Evolutionary conservation across 2,888 invertebrate genomes (phyloP).

Genomic region (Noctua fimbriata): DNA sequence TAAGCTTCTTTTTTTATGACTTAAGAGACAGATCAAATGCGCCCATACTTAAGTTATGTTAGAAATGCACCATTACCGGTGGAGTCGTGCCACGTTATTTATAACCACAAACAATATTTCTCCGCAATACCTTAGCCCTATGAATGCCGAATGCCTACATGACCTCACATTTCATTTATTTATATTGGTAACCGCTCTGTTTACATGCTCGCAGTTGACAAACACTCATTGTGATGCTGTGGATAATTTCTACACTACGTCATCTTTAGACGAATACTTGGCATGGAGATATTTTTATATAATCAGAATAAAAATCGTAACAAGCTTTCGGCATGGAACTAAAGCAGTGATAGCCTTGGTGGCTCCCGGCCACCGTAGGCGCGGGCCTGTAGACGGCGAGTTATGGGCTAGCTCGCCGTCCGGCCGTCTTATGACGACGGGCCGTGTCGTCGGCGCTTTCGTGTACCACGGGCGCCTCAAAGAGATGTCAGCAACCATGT

Average conservation of each 20-base stretch:
- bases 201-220: conserved; percentile 36
- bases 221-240: conserved; percentile 50
- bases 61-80: background rate
- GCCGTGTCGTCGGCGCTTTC: too few species aligned
- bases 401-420: too few species aligned
- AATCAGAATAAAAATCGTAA: background rate
- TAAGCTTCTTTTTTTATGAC: background rate
- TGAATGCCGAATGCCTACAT: conserved; percentile 17
- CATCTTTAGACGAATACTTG: conserved; percentile 4
- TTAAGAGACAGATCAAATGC: background rate
- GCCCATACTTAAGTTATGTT: background rate
- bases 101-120: conserved; percentile 23
- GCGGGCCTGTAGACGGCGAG: too few species aligned
- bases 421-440: too few species aligned
- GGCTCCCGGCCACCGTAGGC: too few species aligned
- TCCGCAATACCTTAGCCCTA: conserved; percentile 16
- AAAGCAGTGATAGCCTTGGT: too few species aligned
- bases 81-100: conserved; percentile 6
- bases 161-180: conserved; percentile 46
- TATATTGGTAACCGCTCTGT: conserved; percentile 34
- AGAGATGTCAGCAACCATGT: too few species aligned
- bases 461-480: too few species aligned
- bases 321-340: too few species aligned
- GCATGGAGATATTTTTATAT: background rate
- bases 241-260: conserved; percentile 35